Conservation (phyloP, 1,140 invertebrate species). For the Nasonia giraulti region DNA sequence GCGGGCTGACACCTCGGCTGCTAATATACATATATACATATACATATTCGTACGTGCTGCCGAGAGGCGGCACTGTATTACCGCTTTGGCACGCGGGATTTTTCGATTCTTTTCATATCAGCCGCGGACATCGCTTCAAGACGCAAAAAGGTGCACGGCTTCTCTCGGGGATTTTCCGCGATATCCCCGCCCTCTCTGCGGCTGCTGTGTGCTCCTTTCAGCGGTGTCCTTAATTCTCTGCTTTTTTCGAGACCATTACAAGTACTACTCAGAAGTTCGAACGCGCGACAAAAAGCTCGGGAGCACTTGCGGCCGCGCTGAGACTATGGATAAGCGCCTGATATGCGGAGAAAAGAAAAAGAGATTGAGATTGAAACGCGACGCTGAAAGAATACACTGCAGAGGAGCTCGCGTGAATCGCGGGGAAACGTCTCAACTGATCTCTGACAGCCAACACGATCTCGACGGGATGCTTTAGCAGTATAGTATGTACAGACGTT, state of each 20-base stretch:
- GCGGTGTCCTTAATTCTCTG: too few species aligned
- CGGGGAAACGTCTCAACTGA: neutral
- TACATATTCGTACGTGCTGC: neutral
- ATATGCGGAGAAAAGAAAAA: neutral
- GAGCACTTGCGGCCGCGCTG: too few species aligned
- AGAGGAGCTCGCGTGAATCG: neutral
- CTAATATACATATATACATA: too few species aligned
- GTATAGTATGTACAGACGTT: too few species aligned
- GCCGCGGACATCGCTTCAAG: neutral
- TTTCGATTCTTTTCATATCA: slow-evolving; percentile 2
- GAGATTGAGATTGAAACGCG: slow-evolving; percentile 30
- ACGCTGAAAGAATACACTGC: slow-evolving; percentile 21
- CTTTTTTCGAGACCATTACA: too few species aligned
- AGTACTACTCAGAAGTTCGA: too few species aligned
- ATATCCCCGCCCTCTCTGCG: neutral
- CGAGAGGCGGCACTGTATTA: slow-evolving; percentile 35
- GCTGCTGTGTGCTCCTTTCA: too few species aligned
- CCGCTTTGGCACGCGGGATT: slow-evolving; percentile 10
- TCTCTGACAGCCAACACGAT: slow-evolving; percentile 33
- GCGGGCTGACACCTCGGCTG: neutral
- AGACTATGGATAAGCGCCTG: neutral
- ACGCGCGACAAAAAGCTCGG: neutral
- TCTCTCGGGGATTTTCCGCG: neutral
- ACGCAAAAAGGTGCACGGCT: neutral
- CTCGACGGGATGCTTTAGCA: slow-evolving; percentile 38